These are phyloP conservation scores for Anoplopoma fimbria DNA, from an alignment of 2,113 vertebrate genomes.

Conservation along the genomic window DNA sequence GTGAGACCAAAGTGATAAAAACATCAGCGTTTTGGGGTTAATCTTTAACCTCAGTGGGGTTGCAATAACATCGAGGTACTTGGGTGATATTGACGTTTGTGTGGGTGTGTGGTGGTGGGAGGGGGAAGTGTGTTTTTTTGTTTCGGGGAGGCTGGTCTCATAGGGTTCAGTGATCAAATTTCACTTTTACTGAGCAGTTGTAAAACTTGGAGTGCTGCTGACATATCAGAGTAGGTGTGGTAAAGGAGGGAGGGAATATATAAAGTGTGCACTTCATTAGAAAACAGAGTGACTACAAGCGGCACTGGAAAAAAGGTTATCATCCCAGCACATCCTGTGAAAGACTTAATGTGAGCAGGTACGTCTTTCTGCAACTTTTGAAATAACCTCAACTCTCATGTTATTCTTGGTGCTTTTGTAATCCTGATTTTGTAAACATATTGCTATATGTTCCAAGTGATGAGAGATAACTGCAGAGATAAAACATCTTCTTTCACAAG, in stretches of 20 bases:
- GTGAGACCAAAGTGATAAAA: neutral
- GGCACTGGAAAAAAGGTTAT: neutral
- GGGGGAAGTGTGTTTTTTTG: neutral
- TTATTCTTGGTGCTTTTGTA: neutral
- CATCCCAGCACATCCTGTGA: slow-evolving; percentile 11
- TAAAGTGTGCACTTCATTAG: slow-evolving; percentile 45
- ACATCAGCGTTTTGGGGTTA: neutral
- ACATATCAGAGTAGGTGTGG: slow-evolving; percentile 52
- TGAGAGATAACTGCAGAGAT: neutral
- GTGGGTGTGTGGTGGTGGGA: neutral
- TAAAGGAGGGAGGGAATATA: slow-evolving; percentile 1
- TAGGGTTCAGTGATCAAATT: slow-evolving; percentile 23
- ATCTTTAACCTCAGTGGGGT: neutral
- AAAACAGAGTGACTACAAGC: slow-evolving; percentile 3
- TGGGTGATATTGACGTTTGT: slow-evolving; percentile 3
- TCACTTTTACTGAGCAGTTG: slow-evolving; percentile 10
- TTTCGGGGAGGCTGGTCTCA: neutral
- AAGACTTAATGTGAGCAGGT: slow-evolving; percentile 53
- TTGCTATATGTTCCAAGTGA: neutral
- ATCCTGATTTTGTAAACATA: neutral
- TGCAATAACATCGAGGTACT: neutral
- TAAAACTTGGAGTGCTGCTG: slow-evolving; percentile 10
- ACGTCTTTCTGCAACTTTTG: slow-evolving; percentile 24
- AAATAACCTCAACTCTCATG: neutral
- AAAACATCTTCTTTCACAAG: slow-evolving; percentile 13